Evolutionary conservation across 1,140 invertebrate genomes (phyloP).

Genomic region (Drosophila repleta): DNA sequence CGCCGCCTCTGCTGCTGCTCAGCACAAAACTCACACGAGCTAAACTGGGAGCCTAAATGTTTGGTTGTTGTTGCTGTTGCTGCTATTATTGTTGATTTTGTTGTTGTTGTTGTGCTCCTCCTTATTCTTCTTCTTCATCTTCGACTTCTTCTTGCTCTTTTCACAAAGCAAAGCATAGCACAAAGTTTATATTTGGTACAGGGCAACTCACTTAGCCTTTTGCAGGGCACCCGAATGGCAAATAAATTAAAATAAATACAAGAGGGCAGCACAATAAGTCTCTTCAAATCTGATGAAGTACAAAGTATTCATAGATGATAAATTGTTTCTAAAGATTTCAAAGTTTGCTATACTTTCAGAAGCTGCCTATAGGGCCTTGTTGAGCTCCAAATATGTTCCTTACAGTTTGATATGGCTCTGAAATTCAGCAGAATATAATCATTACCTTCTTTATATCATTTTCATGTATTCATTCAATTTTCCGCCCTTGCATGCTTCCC

Average conservation of each 20-base stretch:
- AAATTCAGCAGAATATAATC: too few relatives aligned
- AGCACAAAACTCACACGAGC: conserved; percentile 49
- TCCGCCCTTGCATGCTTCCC: too few relatives aligned
- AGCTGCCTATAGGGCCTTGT: background rate
- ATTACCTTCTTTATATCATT: too few relatives aligned
- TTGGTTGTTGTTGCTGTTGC: conserved; percentile 45
- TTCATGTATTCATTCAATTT: too few relatives aligned
- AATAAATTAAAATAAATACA: conserved; percentile 79
- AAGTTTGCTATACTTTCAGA: background rate
- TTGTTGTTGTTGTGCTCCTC: too few relatives aligned
- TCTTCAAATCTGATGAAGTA: conserved; percentile 38
- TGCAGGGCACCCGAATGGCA: conserved; percentile 38
- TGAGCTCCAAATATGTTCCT: background rate
- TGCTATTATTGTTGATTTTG: conserved; percentile 25
- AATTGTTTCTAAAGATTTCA: conserved; percentile 32
- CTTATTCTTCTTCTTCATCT: background rate
- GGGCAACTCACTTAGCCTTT: conserved; percentile 74
- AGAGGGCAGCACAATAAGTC: conserved; percentile 59
- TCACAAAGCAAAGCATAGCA: conserved; percentile 67
- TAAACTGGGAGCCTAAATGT: conserved; percentile 57
- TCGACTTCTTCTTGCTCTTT: conserved; percentile 52
- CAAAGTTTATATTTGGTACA: conserved; percentile 72
- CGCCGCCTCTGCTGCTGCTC: conserved; percentile 27
- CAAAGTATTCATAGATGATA: conserved; percentile 32
- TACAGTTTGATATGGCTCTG: background rate